Conservation (phyloP, 2,888 invertebrate genomes). For the Papilio demoleus region DNA sequence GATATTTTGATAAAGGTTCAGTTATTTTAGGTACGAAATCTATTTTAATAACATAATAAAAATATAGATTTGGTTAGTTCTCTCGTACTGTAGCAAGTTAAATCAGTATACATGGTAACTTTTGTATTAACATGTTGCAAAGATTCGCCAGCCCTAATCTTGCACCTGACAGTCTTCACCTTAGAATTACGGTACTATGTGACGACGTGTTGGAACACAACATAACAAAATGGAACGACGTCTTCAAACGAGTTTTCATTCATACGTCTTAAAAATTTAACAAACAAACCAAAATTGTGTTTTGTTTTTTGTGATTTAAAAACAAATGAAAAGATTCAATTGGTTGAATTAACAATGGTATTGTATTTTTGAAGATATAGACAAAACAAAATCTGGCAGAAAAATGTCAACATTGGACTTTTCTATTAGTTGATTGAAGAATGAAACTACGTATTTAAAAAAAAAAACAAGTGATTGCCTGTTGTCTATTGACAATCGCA, state of each 20-base stretch:
- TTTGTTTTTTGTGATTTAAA: not conserved
- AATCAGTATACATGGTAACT: no score
- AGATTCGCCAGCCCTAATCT: slow-evolving; percentile 18
- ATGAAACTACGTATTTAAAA: not conserved
- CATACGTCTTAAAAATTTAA: not conserved
- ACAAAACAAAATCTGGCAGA: not conserved
- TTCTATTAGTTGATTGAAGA: not conserved
- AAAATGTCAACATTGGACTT: not conserved
- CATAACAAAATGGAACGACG: slow-evolving; percentile 4
- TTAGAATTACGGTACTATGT: slow-evolving; percentile 25
- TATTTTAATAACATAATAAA: no score
- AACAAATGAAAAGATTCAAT: not conserved
- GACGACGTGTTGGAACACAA: not conserved
- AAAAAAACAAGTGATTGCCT: not conserved
- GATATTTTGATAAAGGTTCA: no score
- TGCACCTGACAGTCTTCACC: slow-evolving; percentile 34
- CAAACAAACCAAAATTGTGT: no score
- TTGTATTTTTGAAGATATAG: not conserved
- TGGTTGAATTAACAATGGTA: not conserved
- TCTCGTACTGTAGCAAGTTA: no score
- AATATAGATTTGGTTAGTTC: no score
- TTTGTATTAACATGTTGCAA: no score
- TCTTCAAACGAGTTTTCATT: not conserved
- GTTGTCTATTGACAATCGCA: no score
- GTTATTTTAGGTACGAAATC: no score